These are phyloP conservation scores for Glaucidium brasilianum DNA, from an alignment of 2,113 vertebrate genomes.

Conservation along the genomic window DNA sequence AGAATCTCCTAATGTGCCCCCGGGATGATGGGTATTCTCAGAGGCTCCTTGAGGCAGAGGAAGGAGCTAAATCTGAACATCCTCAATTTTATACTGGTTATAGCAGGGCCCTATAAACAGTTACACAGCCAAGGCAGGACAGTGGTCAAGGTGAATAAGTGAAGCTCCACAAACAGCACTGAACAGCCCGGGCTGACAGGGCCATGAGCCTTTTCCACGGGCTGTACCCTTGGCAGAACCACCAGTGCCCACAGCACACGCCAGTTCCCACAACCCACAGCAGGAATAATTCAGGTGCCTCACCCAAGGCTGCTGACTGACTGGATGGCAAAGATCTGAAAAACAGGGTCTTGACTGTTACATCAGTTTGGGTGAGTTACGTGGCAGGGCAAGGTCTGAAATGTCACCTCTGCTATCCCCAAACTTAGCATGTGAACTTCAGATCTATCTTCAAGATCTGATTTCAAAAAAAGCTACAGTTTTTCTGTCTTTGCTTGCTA, in stretches of 20 bases:
- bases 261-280: neutral
- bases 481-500: neutral
- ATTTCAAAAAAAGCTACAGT: neutral
- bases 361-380: neutral
- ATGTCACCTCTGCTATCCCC: neutral
- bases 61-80: neutral
- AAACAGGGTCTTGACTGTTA: rapidly evolving
- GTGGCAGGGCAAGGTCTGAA: neutral
- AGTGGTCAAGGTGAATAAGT: no score
- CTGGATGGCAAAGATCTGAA: neutral
- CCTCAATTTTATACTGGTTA: neutral
- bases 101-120: neutral
- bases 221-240: neutral
- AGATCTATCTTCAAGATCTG: neutral
- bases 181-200: neutral
- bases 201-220: neutral
- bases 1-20: neutral
- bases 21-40: neutral
- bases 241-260: neutral
- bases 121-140: no score
- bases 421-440: neutral
- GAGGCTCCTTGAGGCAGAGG: neutral
- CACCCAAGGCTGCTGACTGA: neutral
- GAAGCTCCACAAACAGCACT: neutral
- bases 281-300: neutral